These are phyloP conservation scores for Choristoneura fumiferana DNA, from an alignment of 1,140 invertebrate genomes.

Conservation along the genomic window DNA sequence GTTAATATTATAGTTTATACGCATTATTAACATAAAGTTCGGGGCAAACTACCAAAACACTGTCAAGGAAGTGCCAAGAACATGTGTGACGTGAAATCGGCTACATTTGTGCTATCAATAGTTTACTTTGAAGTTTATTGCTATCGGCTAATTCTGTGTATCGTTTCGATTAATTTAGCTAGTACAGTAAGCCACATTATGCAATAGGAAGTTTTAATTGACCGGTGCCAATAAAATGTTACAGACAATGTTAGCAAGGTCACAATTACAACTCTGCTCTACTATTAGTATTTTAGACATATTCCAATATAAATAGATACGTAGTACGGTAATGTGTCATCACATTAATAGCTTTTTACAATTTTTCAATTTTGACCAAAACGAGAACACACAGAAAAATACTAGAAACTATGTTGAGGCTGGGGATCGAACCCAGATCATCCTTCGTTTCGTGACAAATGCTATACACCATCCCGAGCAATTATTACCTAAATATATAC, in stretches of 20 bases:
- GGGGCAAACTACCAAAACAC: constrained; percentile 53
- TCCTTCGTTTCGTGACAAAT: no score
- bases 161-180: constrained; percentile 4
- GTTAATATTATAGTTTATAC: no score
- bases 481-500: no score
- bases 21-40: constrained; percentile 28
- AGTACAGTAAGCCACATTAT: constrained; percentile 8
- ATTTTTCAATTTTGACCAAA: no score
- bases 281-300: no score
- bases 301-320: no score
- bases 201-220: not conserved
- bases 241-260: not conserved
- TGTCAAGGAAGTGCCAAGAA: constrained; percentile 48
- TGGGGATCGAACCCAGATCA: no score
- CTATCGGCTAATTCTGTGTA: not conserved
- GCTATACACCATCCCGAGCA: no score
- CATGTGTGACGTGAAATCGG: constrained; percentile 16
- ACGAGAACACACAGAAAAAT: no score
- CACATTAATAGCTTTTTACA: no score
- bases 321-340: no score
- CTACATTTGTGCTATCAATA: not conserved
- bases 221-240: not conserved
- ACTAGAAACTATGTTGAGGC: no score
- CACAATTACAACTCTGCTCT: not conserved
- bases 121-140: constrained; percentile 8